A percentile compares a stretch with the other conserved stretches of the same genome.
Conservation (phyloP, 2,113 vertebrate species). For the Chaetura pelagica region DNA sequence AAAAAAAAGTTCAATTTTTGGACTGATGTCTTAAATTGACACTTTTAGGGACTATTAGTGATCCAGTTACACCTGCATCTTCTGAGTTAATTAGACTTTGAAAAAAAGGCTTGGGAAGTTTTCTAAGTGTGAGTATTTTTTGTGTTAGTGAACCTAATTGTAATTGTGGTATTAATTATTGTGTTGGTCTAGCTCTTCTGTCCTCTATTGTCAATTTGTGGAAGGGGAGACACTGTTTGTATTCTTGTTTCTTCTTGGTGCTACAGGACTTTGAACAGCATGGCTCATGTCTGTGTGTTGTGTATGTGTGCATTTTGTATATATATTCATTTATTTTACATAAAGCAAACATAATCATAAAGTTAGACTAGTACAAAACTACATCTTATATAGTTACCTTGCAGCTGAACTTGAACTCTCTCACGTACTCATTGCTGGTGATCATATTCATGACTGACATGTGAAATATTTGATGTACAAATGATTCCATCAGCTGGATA, state of each 20-base stretch:
- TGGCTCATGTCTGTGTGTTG: accelerated
- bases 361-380: background rate
- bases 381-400: background rate
- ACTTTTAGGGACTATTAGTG: background rate
- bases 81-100: background rate
- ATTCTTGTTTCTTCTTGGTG: background rate
- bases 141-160: background rate
- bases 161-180: background rate
- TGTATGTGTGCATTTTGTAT: background rate
- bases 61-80: background rate
- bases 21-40: background rate
- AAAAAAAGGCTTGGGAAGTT: background rate
- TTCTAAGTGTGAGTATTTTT: background rate
- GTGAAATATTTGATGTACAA: background rate
- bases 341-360: background rate
- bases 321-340: background rate
- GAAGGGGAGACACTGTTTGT: background rate
- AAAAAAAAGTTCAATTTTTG: background rate
- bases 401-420: background rate
- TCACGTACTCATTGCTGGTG: background rate
- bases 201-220: background rate
- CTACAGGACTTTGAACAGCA: background rate
- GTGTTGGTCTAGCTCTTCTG: background rate
- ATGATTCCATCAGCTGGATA: background rate
- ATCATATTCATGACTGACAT: background rate